Base-by-base conservation (phyloP, 2,113 vertebrate species). In the Bujurquina vittata region DNA sequence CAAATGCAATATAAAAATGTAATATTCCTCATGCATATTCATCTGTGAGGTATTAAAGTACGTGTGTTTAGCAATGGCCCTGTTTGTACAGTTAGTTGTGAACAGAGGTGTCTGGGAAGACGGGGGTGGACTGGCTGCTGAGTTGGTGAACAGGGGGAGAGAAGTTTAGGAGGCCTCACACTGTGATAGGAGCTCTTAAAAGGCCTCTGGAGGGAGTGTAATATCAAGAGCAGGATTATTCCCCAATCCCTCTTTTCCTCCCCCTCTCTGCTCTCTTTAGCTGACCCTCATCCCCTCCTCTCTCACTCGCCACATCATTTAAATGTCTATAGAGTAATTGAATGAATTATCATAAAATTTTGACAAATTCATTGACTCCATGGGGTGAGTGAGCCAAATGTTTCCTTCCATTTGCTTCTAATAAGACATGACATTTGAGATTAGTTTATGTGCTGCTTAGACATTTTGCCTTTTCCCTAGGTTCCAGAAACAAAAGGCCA, bases 301-400 rank as follows among this genome's bases (percentile, higher is more conserved):
- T 83, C 83, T 87, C 87, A 83, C 92, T 93, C 96, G 86, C 84
- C 79, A 89, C 96, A 93, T 97, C 95, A 97, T 96, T 97, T 97
- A 96, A 98, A 97, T 97, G 95, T 97, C 96, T 97, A 94, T 97
- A 94, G 94, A 96, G 96, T 96, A 96, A 97, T 96, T 95, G 95
- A 96, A 97, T 96, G 95, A 97, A 97, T 98, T 98, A 97, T 96
- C 96, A 96, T 97, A 97, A 96, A 97, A 96, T 97, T 97, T 96
- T 97, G 96, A 97, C 96, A 97, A 97, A 97, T 97, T 95, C 96
- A 96, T 97, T 96, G 95, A 95, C 92, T 97, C 92, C 80, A 92
- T 90, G 85, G 94, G 82, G 88, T 81, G 75, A 92, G 86, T 40
- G 84, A 96, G 96, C 94, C 88, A 95, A 94, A 94, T 83, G 18